phyloP scores from a whole-genome alignment of 2,113 vertebrate genomes.

The Rynchops niger region DNA sequence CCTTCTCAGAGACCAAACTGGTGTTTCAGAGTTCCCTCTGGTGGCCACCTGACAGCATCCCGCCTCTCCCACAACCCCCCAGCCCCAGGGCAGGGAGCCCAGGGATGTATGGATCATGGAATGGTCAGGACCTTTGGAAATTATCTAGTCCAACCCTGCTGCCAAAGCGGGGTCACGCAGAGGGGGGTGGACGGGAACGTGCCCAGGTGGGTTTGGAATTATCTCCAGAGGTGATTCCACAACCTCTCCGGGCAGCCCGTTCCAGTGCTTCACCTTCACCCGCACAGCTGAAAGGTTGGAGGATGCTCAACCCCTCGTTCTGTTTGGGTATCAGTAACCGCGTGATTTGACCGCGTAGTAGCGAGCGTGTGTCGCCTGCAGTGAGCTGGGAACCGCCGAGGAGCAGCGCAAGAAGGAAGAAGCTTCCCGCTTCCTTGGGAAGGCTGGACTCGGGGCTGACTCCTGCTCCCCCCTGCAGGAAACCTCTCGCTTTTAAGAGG shows the following conservation, averaged over 20 bases:
- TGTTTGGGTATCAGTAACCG: accelerated
- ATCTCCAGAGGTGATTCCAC: background rate
- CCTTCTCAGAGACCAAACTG: background rate
- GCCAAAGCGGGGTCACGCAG: background rate
- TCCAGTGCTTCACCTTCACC: background rate
- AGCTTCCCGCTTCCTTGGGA: background rate
- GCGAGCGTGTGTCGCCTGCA: accelerated
- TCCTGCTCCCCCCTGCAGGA: background rate
- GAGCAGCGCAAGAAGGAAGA: background rate
- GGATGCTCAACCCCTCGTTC: background rate
- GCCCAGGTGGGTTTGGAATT: background rate
- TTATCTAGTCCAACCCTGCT: background rate
- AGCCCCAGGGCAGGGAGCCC: too few relatives aligned
- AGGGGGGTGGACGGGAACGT: background rate
- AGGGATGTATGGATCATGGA: background rate
- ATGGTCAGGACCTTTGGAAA: background rate
- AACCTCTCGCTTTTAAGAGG: background rate
- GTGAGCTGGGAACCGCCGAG: accelerated
- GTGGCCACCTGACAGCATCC: background rate
- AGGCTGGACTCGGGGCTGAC: background rate
- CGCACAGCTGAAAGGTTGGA: background rate
- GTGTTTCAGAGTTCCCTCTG: background rate
- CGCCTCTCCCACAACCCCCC: background rate
- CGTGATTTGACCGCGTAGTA: accelerated
- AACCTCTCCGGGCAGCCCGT: background rate